phyloP scores from a whole-genome alignment of 2,113 vertebrate species.

The Odocoileus hemionus region DNA sequence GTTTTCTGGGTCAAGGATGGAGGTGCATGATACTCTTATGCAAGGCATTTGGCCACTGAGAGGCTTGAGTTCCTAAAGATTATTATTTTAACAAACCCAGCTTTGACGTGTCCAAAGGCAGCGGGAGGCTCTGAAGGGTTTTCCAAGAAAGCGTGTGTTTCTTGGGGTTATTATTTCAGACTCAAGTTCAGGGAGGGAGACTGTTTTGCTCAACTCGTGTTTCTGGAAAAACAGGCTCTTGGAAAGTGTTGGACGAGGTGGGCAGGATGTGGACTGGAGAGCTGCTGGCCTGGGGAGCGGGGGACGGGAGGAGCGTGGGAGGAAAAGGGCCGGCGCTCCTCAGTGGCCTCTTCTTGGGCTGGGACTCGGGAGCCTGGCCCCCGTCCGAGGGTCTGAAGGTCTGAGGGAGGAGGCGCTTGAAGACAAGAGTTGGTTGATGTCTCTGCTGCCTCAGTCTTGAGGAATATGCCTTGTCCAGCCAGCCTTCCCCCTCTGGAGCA shows the following conservation, averaged over 20 bases:
- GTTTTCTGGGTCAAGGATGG: conserved; percentile 40
- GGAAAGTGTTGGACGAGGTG: conserved; percentile 69
- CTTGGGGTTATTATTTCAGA: conserved; percentile 79
- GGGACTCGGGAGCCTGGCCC: conserved; percentile 42
- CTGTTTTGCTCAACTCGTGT: conserved; percentile 78
- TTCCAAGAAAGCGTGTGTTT: conserved; percentile 80
- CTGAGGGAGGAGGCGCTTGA: background rate
- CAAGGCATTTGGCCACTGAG: conserved; percentile 62
- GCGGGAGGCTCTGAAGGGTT: conserved; percentile 75
- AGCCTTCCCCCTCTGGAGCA: background rate
- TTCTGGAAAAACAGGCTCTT: conserved; percentile 81
- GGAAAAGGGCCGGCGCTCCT: conserved; percentile 55
- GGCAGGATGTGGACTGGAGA: conserved; percentile 76
- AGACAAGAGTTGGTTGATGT: background rate
- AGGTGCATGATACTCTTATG: conserved; percentile 57
- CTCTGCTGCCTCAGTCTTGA: background rate
- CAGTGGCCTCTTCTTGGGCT: conserved; percentile 21
- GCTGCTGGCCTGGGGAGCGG: conserved; percentile 36
- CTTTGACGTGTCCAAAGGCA: conserved; percentile 78
- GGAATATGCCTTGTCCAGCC: background rate
- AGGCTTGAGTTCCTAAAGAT: conserved; percentile 71
- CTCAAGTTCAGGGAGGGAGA: conserved; percentile 74
- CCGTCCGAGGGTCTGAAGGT: background rate
- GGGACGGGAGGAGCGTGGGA: conserved; percentile 48
- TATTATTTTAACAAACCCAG: conserved; percentile 79